Evolutionary conservation across 2,113 vertebrate genomes (phyloP), one percentile per base, ranked within the genome.

Genomic region (Piliocolobus tephrosceles): DNA sequence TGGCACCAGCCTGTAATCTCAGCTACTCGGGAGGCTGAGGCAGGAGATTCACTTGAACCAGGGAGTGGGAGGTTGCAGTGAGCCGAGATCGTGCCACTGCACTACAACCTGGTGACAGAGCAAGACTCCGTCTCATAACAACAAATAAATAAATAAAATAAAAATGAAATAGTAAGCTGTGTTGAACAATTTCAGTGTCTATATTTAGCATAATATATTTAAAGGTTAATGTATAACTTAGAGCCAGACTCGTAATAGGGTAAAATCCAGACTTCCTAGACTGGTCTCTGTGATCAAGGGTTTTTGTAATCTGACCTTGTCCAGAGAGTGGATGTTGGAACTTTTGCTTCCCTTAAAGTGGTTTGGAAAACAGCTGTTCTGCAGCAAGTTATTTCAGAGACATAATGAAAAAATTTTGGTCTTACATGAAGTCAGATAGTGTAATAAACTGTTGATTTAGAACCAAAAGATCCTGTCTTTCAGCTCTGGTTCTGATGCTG

Each of bases 341-440:
- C 40, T 93, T 91, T 38, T 88, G 57, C 17, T 94, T 88, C 81
- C 91, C 35, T 90, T 91, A 91, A 93, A 83, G 75, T 76, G 13
- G 5, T 91, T 79, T 83, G 68, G 68, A 82, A 90, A 79, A 45
- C 38, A 88, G 68, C 70, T 83, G 7, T 94, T 93, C 23, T 81
- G 55, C 16, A 95, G 88, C 38, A 73, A n/a, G 80, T 75, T 75
- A 83, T 75, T 97, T 96, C 79, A 80, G 85, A 93, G 89, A 86
- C 52, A 89, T 86, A 86, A 73, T 79, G 35, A 85, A 85, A 91
- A 76, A 43, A 64, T 1, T 66, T 43, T 66, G 38, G 7, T 79
- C 20, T 88, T 61, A 45, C 8, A 10, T 85, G 64, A 85, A 92
- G 50, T 78, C 64, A 86, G 82, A 52, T 89, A 61, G 50, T 66